Evolutionary conservation across 2,888 invertebrate species (phyloP).

Genomic region (Tinea trinotella): DNA sequence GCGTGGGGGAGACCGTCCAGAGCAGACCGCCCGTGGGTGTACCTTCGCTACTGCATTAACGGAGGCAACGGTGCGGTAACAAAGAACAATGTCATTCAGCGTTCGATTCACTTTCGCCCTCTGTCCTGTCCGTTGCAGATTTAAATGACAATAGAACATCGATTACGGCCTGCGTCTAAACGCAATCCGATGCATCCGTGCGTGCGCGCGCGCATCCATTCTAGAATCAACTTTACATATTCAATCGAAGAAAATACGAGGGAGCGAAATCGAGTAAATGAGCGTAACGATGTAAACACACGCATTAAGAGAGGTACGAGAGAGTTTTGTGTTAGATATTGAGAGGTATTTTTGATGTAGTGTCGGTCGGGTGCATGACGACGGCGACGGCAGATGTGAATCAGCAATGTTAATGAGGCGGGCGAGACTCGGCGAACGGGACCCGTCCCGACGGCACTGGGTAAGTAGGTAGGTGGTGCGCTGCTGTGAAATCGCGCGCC

Average conservation of each 20-base stretch:
- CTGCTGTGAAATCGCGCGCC: conserved; percentile 13
- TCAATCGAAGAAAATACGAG: conserved; percentile 45
- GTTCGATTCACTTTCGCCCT: conserved; percentile 63
- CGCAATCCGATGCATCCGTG: conserved; percentile 41
- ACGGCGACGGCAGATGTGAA: conserved; percentile 27
- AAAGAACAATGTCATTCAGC: conserved; percentile 66
- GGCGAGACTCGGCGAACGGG: conserved; percentile 27
- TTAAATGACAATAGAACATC: conserved; percentile 60
- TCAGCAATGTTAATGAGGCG: conserved; percentile 54
- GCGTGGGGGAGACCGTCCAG: neutral
- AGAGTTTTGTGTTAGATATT: conserved; percentile 11
- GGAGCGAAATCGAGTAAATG: conserved; percentile 48
- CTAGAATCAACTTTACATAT: conserved; percentile 48
- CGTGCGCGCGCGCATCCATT: conserved; percentile 43
- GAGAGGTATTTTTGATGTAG: conserved; percentile 1
- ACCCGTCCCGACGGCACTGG: conserved; percentile 25
- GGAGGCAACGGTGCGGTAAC: conserved; percentile 59
- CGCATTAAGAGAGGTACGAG: conserved; percentile 15
- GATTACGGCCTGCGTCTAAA: conserved; percentile 38
- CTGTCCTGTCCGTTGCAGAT: conserved; percentile 46
- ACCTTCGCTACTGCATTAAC: conserved; percentile 38
- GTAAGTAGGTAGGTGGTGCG: conserved; percentile 27
- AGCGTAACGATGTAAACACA: conserved; percentile 19
- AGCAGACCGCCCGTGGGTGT: conserved; percentile 19
- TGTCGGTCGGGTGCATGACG: conserved; percentile 24